A percentile compares a stretch with the other conserved stretches of the same genome.
Conservation (phyloP, 2,888 invertebrate species). For the Dicyrtoma fusca region DNA sequence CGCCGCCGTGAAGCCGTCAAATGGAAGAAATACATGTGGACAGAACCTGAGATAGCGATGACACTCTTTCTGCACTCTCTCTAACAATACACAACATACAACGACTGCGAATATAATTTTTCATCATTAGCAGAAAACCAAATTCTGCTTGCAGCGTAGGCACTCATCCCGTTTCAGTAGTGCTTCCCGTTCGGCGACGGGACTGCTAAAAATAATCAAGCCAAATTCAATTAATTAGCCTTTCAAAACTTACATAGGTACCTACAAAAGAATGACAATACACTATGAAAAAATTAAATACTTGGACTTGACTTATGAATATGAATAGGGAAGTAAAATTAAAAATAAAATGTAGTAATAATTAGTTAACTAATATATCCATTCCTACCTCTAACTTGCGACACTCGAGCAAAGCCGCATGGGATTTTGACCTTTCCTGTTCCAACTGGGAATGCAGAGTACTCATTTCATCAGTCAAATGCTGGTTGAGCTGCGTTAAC, state of each 20-base stretch:
- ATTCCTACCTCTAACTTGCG: slow-evolving; percentile 50
- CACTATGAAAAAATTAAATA: neutral
- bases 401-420: slow-evolving; percentile 49
- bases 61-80: too few relatives aligned
- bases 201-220: slow-evolving; percentile 38
- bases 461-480: slow-evolving; percentile 72
- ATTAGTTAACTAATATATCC: neutral
- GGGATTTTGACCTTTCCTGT: slow-evolving; percentile 71
- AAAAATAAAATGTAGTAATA: too few relatives aligned
- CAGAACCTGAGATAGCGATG: too few relatives aligned
- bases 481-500: slow-evolving; percentile 70
- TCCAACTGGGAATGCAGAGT: slow-evolving; percentile 72
- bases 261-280: too few relatives aligned
- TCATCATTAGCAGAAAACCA: neutral
- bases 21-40: too few relatives aligned
- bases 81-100: too few relatives aligned
- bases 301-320: neutral
- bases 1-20: too few relatives aligned
- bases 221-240: neutral
- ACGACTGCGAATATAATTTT: neutral
- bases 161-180: slow-evolving; percentile 15
- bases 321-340: neutral
- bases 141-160: too few relatives aligned
- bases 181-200: slow-evolving; percentile 42
- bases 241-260: too few relatives aligned